Percentiles rank a stretch among this genome's conserved stretches.
These are phyloP conservation scores for Stichopus horrens DNA, from an alignment of 53 echinoderm and acorn worm genomes.

Conservation along the genomic window DNA sequence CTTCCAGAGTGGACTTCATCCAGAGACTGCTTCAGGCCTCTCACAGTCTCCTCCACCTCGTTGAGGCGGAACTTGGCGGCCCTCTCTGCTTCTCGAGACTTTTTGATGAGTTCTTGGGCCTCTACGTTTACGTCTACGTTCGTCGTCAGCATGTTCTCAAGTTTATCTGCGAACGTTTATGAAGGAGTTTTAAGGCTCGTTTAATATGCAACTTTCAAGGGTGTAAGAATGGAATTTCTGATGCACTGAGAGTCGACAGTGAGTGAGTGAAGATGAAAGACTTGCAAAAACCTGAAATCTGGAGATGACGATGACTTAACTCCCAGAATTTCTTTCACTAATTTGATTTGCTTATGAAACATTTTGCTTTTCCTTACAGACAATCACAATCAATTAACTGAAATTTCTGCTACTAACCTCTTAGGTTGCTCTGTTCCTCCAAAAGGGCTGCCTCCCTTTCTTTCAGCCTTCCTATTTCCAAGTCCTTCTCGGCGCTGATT, in stretches of 20 bases:
- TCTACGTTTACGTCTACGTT: conserved; percentile 73
- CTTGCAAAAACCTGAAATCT: too few species aligned
- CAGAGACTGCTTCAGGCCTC: conserved; percentile 56
- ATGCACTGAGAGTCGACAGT: too few species aligned
- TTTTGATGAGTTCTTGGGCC: conserved; percentile 59
- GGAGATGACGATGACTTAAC: too few species aligned
- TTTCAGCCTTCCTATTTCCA: conserved; percentile 71
- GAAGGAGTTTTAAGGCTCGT: too few species aligned
- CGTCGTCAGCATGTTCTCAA: conserved; percentile 77
- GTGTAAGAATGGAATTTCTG: too few species aligned
- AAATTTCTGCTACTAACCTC: conserved; percentile 49
- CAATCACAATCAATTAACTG: too few species aligned
- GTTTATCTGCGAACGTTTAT: conserved; percentile 56
- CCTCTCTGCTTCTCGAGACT: conserved; percentile 68
- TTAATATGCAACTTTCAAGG: too few species aligned
- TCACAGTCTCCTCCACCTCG: conserved; percentile 50
- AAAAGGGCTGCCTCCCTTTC: conserved; percentile 53
- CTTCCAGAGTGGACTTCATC: conserved; percentile 44
- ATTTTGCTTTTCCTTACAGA: too few species aligned
- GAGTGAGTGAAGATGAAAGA: background rate
- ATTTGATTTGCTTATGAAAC: too few species aligned
- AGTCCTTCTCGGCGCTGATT: conserved; percentile 79
- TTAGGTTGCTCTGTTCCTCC: conserved; percentile 57
- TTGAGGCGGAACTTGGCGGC: conserved; percentile 48
- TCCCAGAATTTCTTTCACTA: too few species aligned